phyloP scores from a whole-genome alignment of 2,797 vertebrate genomes.

The Acanthurus lineatus region DNA sequence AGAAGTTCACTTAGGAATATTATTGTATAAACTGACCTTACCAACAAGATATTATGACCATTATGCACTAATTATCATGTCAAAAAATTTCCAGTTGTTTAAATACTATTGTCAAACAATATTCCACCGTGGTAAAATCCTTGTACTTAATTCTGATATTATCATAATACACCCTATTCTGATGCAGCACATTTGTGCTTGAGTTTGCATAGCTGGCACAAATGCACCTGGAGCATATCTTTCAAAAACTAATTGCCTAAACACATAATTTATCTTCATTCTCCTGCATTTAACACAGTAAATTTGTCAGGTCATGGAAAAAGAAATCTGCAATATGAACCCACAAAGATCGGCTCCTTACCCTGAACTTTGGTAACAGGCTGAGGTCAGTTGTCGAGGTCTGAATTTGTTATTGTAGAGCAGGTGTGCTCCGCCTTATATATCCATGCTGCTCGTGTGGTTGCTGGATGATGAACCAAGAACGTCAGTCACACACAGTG shows the following conservation, averaged over 20 bases:
- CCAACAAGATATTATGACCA: not conserved
- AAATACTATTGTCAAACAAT: no score
- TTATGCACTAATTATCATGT: not conserved
- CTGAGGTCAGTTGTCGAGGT: constrained; percentile 70
- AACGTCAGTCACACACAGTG: constrained; percentile 74
- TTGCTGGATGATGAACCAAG: constrained; percentile 77
- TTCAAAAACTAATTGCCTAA: not conserved
- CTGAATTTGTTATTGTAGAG: constrained; percentile 59
- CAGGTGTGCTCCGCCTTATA: constrained; percentile 81
- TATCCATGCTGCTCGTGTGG: constrained; percentile 66
- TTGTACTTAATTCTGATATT: no score
- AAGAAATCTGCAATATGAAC: not conserved
- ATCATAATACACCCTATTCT: not conserved
- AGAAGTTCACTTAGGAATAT: no score
- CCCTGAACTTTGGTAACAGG: constrained; percentile 75
- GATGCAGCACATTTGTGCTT: not conserved
- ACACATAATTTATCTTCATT: not conserved
- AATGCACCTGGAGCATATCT: constrained; percentile 4
- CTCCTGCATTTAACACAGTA: not conserved
- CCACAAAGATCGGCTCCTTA: constrained; percentile 55
- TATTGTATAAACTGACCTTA: no score
- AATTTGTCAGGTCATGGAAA: not conserved
- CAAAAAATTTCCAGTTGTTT: not conserved
- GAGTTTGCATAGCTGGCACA: not conserved
- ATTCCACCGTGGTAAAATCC: no score